Conservation (phyloP, 2,888 invertebrate species). For the Geotrupes spiniger region DNA sequence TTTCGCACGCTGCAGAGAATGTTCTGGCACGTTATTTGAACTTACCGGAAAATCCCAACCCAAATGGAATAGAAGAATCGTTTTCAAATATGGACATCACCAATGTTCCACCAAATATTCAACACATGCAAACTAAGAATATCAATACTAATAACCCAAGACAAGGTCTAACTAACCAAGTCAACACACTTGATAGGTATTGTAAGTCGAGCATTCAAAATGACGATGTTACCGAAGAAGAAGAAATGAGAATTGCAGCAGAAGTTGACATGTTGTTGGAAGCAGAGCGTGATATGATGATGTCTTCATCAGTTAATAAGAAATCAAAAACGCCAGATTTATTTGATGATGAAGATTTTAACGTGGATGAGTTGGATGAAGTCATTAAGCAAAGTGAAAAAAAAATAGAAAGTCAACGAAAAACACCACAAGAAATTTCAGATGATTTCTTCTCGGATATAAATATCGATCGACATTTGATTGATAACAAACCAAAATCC, state of each 20-base stretch:
- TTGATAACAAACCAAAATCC: slow-evolving; percentile 18
- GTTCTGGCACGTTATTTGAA: slow-evolving; percentile 59
- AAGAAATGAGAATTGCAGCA: slow-evolving; percentile 29
- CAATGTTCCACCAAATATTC: too few species aligned
- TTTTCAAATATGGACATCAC: too few species aligned
- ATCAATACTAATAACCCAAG: too few species aligned
- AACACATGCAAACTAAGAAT: too few species aligned
- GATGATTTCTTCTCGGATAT: slow-evolving; percentile 42
- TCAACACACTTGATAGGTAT: too few species aligned
- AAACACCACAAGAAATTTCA: not conserved
- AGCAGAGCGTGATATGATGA: slow-evolving; percentile 29
- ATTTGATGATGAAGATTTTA: slow-evolving; percentile 35
- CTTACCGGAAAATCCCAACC: slow-evolving; percentile 53
- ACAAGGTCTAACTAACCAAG: too few species aligned
- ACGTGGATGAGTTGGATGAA: slow-evolving; percentile 24
- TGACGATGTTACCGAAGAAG: slow-evolving; percentile 20
- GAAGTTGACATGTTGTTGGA: slow-evolving; percentile 37
- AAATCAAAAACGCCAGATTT: slow-evolving; percentile 27
- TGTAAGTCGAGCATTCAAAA: not conserved
- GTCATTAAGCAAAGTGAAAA: slow-evolving; percentile 18
- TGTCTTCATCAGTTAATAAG: not conserved
- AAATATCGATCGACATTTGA: slow-evolving; percentile 37
- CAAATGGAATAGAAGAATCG: slow-evolving; percentile 36
- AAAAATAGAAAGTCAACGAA: slow-evolving; percentile 2
- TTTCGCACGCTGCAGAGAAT: slow-evolving; percentile 60